phyloP scores from a whole-genome alignment of 2,797 vertebrate species.

The Hypotaenidia philippensis region DNA sequence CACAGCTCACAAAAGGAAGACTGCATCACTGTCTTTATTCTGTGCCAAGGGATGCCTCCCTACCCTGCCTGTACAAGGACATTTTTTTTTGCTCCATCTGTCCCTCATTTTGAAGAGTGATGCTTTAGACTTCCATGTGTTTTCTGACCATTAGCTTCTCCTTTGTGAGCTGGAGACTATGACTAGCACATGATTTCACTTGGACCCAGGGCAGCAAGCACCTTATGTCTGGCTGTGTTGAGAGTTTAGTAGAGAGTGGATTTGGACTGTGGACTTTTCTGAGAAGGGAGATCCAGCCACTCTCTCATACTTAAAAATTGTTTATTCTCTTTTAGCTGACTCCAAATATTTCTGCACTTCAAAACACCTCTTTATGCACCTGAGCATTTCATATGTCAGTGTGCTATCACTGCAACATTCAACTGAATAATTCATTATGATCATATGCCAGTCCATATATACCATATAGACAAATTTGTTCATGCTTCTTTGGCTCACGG shows the following conservation, averaged over 20 bases:
- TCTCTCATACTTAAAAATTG: conserved; percentile 41
- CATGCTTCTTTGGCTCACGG: conserved; percentile 48
- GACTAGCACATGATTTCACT: conserved; percentile 43
- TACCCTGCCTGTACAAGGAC: background rate
- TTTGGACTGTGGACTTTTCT: background rate
- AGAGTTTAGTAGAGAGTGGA: background rate
- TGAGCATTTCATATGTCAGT: conserved; percentile 72
- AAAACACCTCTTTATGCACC: conserved; percentile 77
- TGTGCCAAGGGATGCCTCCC: background rate
- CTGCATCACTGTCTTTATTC: background rate
- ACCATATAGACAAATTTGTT: conserved; percentile 61
- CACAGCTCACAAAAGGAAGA: background rate
- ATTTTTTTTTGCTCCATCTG: background rate
- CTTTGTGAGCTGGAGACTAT: conserved; percentile 1
- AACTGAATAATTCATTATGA: conserved; percentile 78
- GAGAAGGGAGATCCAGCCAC: background rate
- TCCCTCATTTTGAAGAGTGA: background rate
- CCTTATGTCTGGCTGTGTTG: background rate
- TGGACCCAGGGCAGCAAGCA: background rate
- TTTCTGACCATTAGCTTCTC: conserved; percentile 35
- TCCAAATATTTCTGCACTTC: conserved; percentile 74
- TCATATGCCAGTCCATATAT: conserved; percentile 58
- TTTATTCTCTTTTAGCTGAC: conserved; percentile 59
- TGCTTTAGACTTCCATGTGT: background rate
- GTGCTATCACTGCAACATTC: conserved; percentile 71